Base-by-base conservation (phyloP, 1,140 invertebrate species). In the Schlechtendalia chinensis region DNA sequence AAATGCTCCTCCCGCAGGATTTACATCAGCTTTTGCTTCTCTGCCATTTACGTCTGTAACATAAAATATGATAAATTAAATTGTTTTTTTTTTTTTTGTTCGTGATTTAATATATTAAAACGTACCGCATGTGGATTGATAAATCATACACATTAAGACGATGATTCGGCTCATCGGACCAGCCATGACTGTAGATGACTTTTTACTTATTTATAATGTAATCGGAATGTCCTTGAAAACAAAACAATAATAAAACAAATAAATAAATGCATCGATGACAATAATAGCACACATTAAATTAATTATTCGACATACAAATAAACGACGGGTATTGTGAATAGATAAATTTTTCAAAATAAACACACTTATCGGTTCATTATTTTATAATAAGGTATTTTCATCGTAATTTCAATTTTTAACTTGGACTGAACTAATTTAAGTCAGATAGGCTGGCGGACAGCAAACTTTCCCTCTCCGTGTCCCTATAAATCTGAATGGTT, bases 1-100 rank as follows among this genome's bases (percentile, higher is more conserved):
- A 81, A 87, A 88, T 22, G 45, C 50, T 22, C 14, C 74, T 61
- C 61, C 5, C 22, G 19, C 61, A 22, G 56, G 32, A 47, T 32
- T 63, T 45, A 19, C 10, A 77, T 39, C 29, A 75, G 45, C 29
- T 39, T 54, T 81, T 24, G 47, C 11, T 56, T 24, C 45, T 77
- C 69, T 75, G 24, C 22, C n/a, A 19, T 39, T 61, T 12, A 45
- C 58, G 17, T n/a, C 74, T 79, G 22, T 24, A 79, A 79, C 47
- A 47, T 1, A 19, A 45, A 79, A 27, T 61, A 79, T 5, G 22
- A 47, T 50, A 69, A 63, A 79, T 45, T 29, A 56, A 0, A 75
- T 24, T 3, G 32, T 47, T 69, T 22, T 63, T 32, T 10, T 19
- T 0, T 12, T 45, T 65, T 65, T 11, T 50, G 32, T 1, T n/a